Evolutionary conservation across 35 echinoderm and acorn worm genomes (phyloP), one percentile per base, ranked within the genome.

Genomic region (Diadema setosum): DNA sequence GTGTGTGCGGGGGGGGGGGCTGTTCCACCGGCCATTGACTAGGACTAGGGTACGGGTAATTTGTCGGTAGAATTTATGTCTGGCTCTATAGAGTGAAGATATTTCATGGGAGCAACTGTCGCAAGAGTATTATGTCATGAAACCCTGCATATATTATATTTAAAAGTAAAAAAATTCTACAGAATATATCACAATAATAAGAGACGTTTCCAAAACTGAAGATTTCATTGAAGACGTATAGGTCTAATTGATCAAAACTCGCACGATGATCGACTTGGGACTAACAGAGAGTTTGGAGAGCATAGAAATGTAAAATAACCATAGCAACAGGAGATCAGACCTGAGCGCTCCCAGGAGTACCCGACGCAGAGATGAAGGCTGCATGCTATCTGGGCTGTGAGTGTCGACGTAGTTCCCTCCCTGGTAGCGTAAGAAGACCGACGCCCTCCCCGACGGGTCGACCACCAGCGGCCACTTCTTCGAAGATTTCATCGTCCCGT

Each of bases 401-500:
- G 92, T 81, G 67, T 94, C 88, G 33, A 99, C 61, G 70, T 88
- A 69, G 69, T 94, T 99, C 17, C 89, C 88, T 74, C 94, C 89
- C 34, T 90, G 88, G 48, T 99, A 99, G 8, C 85, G 81, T 14
- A 99, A 67, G 57, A 94, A 99, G 21, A 86, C 93, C 1, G 85
- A 60, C 33, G 90, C 58, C 35, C 86, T 88, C 12, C 86, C 75
- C 18, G 92, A 86, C 24, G 67, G 32, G 42, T 99, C 96, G 15
- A 94, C 90, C 1, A 99, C 44, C 24, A 99, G 12, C 0, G 93
- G 96, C 92, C 96, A 98, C 52, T 93, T 85, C 30, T 34, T 34
- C 6, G 50, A 24, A 2, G 24, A 12, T 34, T 65, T 85, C 31
- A 85, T 85, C 34, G 39, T 65, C 5, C 56, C 50, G 36, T 85